Conservation (phyloP, 2,113 vertebrate species). For the Gymnocephalus cernua region DNA sequence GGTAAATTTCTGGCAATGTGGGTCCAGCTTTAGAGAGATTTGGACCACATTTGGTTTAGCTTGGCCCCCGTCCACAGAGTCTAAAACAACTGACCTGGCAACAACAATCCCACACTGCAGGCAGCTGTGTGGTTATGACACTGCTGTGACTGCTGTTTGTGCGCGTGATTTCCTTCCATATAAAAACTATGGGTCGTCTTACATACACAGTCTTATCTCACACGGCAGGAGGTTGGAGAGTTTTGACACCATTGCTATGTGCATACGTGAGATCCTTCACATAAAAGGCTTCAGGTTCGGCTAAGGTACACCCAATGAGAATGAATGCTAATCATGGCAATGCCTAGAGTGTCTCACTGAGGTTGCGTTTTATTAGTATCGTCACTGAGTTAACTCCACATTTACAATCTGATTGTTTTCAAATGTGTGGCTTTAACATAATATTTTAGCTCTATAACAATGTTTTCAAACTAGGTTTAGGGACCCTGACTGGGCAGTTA, state of each 20-base stretch:
- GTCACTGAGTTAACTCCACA: neutral
- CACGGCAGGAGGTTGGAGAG: conserved; percentile 41
- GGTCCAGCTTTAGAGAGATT: conserved; percentile 37
- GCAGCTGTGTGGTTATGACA: conserved; percentile 61
- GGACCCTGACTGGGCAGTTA: neutral
- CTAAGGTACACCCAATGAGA: neutral
- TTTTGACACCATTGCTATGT: conserved; percentile 54
- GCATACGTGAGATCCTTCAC: conserved; percentile 57
- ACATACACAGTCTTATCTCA: conserved; percentile 54
- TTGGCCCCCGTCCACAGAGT: conserved; percentile 47
- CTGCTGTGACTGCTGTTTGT: conserved; percentile 50
- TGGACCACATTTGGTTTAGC: conserved; percentile 56
- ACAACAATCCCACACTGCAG: conserved; percentile 66
- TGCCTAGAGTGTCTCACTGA: neutral
- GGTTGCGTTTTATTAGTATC: neutral
- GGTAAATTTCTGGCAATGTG: conserved; percentile 42
- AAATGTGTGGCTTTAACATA: neutral
- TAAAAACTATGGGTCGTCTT: conserved; percentile 58
- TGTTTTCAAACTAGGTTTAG: neutral
- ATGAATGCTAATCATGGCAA: neutral
- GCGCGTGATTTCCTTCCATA: conserved; percentile 47
- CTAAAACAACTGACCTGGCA: conserved; percentile 59
- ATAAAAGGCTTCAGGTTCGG: conserved; percentile 18
- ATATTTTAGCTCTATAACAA: neutral
- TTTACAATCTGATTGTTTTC: neutral